Conservation (phyloP, 2,888 invertebrate species). For the Hofmannophila pseudospretella region DNA sequence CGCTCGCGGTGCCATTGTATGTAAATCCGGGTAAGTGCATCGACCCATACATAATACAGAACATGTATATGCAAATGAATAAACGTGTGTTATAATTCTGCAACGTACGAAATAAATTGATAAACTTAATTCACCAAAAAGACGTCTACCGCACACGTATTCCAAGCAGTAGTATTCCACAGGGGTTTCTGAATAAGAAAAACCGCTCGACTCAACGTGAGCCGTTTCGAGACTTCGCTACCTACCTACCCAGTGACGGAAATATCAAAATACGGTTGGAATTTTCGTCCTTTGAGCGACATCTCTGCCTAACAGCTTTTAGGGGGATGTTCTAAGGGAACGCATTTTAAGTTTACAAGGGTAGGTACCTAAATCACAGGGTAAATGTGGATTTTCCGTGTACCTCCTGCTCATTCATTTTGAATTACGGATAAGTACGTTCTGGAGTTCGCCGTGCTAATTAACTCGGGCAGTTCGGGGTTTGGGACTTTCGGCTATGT, state of each 20-base stretch:
- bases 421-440: background rate
- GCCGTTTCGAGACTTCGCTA: slow-evolving; percentile 28
- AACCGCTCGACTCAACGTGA: slow-evolving; percentile 30
- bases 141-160: slow-evolving; percentile 20
- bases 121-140: slow-evolving; percentile 29
- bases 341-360: slow-evolving; percentile 8
- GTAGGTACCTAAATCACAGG: too few relatives aligned
- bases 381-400: slow-evolving; percentile 3
- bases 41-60: slow-evolving; percentile 33
- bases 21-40: slow-evolving; percentile 53
- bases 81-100: background rate
- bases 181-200: slow-evolving; percentile 36
- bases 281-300: slow-evolving; percentile 47
- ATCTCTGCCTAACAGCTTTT: slow-evolving; percentile 38
- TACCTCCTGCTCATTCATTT: slow-evolving; percentile 9
- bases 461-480: background rate
- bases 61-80: background rate
- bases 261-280: slow-evolving; percentile 42
- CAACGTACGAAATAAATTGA: slow-evolving; percentile 8
- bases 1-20: slow-evolving; percentile 52
- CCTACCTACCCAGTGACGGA: slow-evolving; percentile 35
- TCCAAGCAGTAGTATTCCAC: slow-evolving; percentile 33
- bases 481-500: background rate
- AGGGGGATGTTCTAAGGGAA: slow-evolving; percentile 19
- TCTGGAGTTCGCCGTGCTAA: slow-evolving; percentile 1